These are phyloP conservation scores for Protophormia terraenovae DNA, from an alignment of 2,888 invertebrate species.

Conservation along the genomic window DNA sequence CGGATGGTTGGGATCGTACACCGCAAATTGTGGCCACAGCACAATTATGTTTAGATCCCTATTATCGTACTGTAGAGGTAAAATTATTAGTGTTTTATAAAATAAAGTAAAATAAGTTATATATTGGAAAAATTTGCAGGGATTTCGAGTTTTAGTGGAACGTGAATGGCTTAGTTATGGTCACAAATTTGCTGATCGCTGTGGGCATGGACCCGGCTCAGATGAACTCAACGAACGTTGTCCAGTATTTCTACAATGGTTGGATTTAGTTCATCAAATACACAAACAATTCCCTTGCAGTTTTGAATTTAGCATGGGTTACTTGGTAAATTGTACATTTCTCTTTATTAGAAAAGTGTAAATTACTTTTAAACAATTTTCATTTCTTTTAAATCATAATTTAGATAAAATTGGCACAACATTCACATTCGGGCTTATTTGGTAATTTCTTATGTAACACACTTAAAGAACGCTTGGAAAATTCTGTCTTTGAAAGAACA, in stretches of 20 bases:
- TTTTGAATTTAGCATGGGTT: slow-evolving; percentile 97
- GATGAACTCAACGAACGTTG: slow-evolving; percentile 97
- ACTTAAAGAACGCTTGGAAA: slow-evolving; percentile 86
- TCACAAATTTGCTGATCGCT: slow-evolving; percentile 98
- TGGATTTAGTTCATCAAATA: slow-evolving; percentile 97
- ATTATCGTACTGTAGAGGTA: slow-evolving; percentile 95
- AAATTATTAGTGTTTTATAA: background rate
- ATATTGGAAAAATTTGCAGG: slow-evolving; percentile 83
- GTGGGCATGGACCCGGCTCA: slow-evolving; percentile 90
- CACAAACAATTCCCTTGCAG: slow-evolving; percentile 93
- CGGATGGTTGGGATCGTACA: slow-evolving; percentile 99
- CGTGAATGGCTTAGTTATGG: slow-evolving; percentile 99
- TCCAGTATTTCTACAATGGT: slow-evolving; percentile 98
- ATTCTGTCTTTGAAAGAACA: slow-evolving; percentile 86
- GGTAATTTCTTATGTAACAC: slow-evolving; percentile 98
- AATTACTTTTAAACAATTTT: slow-evolving; percentile 81
- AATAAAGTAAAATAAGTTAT: background rate
- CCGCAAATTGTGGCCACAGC: slow-evolving; percentile 97
- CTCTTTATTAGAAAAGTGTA: slow-evolving; percentile 82
- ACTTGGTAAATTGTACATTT: slow-evolving; percentile 86
- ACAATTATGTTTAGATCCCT: slow-evolving; percentile 95
- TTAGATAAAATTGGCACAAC: slow-evolving; percentile 96
- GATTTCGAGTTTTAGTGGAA: slow-evolving; percentile 95
- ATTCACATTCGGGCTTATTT: slow-evolving; percentile 97
- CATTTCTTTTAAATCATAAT: slow-evolving; percentile 69